Evolutionary conservation across 2,113 vertebrate species (phyloP), one percentile per base, ranked within the genome.

Genomic region (Paracanthobrama guichenoti): DNA sequence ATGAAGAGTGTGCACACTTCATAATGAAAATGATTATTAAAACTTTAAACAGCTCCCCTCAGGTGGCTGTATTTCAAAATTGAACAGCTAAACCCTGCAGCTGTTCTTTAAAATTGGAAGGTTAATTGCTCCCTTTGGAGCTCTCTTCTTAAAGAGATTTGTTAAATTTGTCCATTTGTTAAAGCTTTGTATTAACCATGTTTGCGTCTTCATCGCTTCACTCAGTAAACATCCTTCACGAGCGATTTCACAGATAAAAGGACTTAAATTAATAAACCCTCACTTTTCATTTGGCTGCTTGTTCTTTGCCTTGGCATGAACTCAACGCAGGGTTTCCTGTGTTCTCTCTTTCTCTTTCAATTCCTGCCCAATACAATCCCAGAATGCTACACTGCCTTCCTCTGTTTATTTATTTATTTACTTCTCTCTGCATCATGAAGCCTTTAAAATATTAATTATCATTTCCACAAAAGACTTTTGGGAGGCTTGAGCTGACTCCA

Each of bases 21-120:
- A 71, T 82, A 71, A 82, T 82, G 80, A 57, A 82, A 82, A 82
- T 82, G 64, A 71, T 82, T 82, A 82, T 71, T 82, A 82, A 82
- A 82, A 82, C 35, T 48, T 82, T 71, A 55, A 82, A 57, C 12
- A 72, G 46, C 42, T 72, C 22, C 28, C 80, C 80, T 82, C 80
- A 10, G 80, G 80, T 71, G 66, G 20, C 50, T 71, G 31, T 26
- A 71, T 82, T 82, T 82, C 48, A 55, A 39, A 82, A 69, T 69
- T 71, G 8, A 82, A 55, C 80, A 72, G 80, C 80, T 10, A 82
- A 72, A 71, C 80, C 80, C 80, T 71, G 50, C 80, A 82, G 80
- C 80, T 72, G 46, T 69, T 82, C 80, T 57, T 71, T 82, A 24
- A 82, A 82, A 55, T 11, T 48, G 31, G 31, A 82, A 82, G 80